A percentile compares a stretch with the other conserved stretches of the same genome.
These are phyloP conservation scores for Cryptocheilus praepositus DNA, from an alignment of 2,888 invertebrate genomes.

Conservation along the genomic window DNA sequence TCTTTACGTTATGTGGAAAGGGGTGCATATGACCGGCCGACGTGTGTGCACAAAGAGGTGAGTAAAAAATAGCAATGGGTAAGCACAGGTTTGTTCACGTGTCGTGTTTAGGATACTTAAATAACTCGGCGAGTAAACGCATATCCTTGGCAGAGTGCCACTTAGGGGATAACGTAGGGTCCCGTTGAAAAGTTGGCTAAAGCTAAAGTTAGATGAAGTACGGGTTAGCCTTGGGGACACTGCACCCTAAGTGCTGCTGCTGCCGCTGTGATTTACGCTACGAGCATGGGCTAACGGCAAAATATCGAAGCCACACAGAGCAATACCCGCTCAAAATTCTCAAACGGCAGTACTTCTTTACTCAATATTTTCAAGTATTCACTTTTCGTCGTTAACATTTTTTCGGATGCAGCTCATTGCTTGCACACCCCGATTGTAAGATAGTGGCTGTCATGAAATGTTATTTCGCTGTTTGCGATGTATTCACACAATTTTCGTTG, in stretches of 20 bases:
- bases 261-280: slow-evolving; percentile 1
- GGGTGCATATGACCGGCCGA: background rate
- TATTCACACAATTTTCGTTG: too few relatives aligned
- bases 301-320: background rate
- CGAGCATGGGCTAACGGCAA: background rate
- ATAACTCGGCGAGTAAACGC: slow-evolving; percentile 48
- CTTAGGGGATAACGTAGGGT: slow-evolving; percentile 58
- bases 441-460: too few relatives aligned
- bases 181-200: slow-evolving; percentile 61
- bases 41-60: background rate
- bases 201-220: slow-evolving; percentile 63
- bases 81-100: slow-evolving; percentile 27
- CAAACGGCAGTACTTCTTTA: too few relatives aligned
- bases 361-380: too few relatives aligned
- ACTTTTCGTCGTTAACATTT: too few relatives aligned
- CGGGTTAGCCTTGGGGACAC: slow-evolving; percentile 54
- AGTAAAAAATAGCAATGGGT: slow-evolving; percentile 17
- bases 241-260: slow-evolving; percentile 35
- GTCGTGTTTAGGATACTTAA: slow-evolving; percentile 48
- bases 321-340: too few relatives aligned
- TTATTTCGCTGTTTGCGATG: too few relatives aligned
- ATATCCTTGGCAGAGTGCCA: slow-evolving; percentile 54
- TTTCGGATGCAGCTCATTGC: too few relatives aligned
- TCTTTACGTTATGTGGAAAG: slow-evolving; percentile 1
- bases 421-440: too few relatives aligned